Evolutionary conservation across 2,113 vertebrate species (phyloP).

Genomic region (Actenoides lindsayi): DNA sequence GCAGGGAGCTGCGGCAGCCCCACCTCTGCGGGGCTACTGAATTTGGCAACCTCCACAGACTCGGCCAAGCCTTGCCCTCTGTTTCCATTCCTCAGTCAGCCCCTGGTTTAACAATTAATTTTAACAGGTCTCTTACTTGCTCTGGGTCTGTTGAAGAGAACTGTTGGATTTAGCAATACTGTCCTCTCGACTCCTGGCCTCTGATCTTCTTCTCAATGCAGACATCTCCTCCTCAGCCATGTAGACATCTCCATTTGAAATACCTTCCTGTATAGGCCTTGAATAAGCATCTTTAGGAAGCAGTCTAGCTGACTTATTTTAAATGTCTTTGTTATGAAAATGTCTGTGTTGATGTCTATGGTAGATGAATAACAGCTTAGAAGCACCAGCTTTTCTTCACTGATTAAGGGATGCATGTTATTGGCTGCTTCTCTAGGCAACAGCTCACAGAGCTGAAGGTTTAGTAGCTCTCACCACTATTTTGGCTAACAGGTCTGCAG

Average conservation of each 20-base stretch:
- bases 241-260: neutral
- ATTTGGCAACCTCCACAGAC: neutral
- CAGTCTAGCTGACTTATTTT: neutral
- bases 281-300: neutral
- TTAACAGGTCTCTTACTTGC: neutral
- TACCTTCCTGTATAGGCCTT: neutral
- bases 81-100: neutral
- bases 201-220: neutral
- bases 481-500: neutral
- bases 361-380: neutral
- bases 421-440: neutral
- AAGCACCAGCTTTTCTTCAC: neutral
- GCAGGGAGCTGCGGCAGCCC: neutral
- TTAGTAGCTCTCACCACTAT: neutral
- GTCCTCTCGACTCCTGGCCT: neutral
- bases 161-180: neutral
- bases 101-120: neutral
- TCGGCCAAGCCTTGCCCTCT: neutral
- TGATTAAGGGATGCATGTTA: neutral
- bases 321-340: neutral
- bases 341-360: too few species aligned
- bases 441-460: neutral
- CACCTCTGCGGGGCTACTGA: neutral
- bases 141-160: neutral
- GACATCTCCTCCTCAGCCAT: neutral